A percentile compares a stretch with the other conserved stretches of the same genome.
Conservation (phyloP, 2,888 invertebrate species). For the Hyposoter dolosus region DNA sequence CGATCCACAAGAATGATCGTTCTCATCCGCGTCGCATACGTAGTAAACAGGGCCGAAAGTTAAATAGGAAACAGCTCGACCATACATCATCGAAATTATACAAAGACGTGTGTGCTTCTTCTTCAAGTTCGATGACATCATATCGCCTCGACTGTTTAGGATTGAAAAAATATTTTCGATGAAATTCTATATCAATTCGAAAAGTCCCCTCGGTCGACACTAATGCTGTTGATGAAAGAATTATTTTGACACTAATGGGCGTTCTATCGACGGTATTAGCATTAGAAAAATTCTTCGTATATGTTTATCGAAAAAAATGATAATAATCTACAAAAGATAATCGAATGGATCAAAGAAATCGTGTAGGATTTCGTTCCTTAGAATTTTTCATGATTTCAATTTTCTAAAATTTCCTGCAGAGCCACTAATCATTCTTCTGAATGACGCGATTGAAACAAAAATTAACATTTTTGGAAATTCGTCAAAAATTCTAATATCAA, state of each 20-base stretch:
- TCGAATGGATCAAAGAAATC: neutral
- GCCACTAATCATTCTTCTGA: neutral
- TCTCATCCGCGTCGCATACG: neutral
- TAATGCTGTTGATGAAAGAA: slow-evolving; percentile 15
- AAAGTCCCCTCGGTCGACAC: slow-evolving; percentile 9
- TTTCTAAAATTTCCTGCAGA: too few relatives aligned
- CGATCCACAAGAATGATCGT: neutral
- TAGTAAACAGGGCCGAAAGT: neutral
- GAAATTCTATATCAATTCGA: slow-evolving; percentile 28
- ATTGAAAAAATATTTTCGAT: slow-evolving; percentile 30
- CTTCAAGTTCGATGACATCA: slow-evolving; percentile 46
- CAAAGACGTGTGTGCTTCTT: slow-evolving; percentile 40
- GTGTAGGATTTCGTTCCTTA: neutral
- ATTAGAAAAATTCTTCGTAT: neutral
- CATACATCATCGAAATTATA: slow-evolving; percentile 42
- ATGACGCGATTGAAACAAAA: neutral
- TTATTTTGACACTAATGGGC: neutral
- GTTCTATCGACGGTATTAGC: neutral
- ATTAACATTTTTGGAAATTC: neutral
- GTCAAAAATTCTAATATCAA: neutral
- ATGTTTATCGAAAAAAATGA: neutral
- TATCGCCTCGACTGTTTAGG: slow-evolving; percentile 11
- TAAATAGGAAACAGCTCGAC: slow-evolving; percentile 27
- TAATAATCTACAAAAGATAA: neutral
- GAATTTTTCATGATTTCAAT: neutral